Base-by-base conservation (phyloP, 2,888 invertebrate genomes). In the Actias luna region DNA sequence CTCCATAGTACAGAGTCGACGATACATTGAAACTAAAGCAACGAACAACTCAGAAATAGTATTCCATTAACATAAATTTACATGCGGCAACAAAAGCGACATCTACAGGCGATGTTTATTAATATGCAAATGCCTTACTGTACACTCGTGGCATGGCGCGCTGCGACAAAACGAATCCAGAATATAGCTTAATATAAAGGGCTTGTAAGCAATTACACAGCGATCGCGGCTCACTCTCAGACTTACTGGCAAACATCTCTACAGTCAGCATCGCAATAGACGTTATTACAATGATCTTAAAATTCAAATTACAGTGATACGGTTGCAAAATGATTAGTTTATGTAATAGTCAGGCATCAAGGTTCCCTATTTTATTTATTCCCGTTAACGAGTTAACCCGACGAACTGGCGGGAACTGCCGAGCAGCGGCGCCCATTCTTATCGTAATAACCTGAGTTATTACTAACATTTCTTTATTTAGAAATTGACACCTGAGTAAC, bases 161-260 rank as follows among this genome's bases (percentile, higher is more conserved):
- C n/a, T 27, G 22, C 7, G 18, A 35, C 35, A 59, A 36, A 36
- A 59, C 58, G 70, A 69, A 67, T 69, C 66, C 66, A n/a, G 65
- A 72, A 70, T 71, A 73, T 71, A 71, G 42, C 42, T 74, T 70
- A 73, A 73, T 71, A 74, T 70, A 74, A 74, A 70, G 70, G 69
- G 66, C 72, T n/a, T 68, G 70, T 72, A 70, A 77, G 73, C 76
- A 77, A 77, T 79, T 76, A 77, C 73, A 70, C 65, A 64, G 69
- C 69, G 68, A 75, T 75, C 71, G 74, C 72, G 65, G 63, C 61
- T 65, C 62, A 66, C 60, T 64, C 64, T 60, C 55, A 65, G 65
- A 67, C 64, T 66, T 52, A 58, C 62, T 63, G 60, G 16, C 16
- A 25, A 4, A n/a, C 35, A 33, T 46, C 5, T 52, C 22, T 60